A percentile compares a stretch with the other conserved stretches of the same genome.
phyloP scores from a whole-genome alignment of 2,113 vertebrate species.

The Sturnira hondurensis region DNA sequence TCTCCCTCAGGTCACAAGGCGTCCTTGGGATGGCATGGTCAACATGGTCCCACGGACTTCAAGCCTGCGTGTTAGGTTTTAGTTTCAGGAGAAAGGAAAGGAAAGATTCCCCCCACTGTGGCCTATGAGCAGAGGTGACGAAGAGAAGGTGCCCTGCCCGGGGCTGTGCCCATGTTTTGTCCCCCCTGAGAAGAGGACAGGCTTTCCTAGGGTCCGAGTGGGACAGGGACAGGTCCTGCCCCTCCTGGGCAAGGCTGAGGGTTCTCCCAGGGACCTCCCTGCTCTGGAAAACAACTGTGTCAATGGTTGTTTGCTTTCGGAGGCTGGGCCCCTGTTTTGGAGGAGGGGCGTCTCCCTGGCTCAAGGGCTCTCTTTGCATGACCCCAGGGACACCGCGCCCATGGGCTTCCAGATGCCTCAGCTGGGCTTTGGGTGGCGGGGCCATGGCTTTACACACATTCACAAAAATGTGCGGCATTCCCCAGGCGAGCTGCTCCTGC shows the following conservation, averaged over 20 bases:
- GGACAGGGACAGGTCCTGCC: not conserved
- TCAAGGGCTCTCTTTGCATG: not conserved
- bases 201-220: not conserved
- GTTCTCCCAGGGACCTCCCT: too few relatives aligned
- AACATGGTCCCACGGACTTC: not conserved
- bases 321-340: too few relatives aligned
- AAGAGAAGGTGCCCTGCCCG: not conserved
- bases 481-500: not conserved
- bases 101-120: fast-evolving
- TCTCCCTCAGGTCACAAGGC: not conserved
- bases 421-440: not conserved
- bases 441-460: not conserved
- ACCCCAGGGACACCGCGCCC: not conserved
- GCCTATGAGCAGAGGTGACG: not conserved
- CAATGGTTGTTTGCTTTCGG: not conserved
- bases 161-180: fast-evolving
- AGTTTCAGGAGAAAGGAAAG: not conserved
- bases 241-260: not conserved
- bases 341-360: not conserved
- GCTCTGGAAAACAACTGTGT: not conserved
- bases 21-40: not conserved
- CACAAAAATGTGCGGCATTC: too few relatives aligned
- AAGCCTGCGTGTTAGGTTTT: not conserved
- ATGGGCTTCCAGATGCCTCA: too few relatives aligned
- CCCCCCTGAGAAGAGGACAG: not conserved